A percentile compares a stretch with the other conserved stretches of the same genome.
phyloP scores from a whole-genome alignment of 2,113 vertebrate species.

The Taxidea taxus region DNA sequence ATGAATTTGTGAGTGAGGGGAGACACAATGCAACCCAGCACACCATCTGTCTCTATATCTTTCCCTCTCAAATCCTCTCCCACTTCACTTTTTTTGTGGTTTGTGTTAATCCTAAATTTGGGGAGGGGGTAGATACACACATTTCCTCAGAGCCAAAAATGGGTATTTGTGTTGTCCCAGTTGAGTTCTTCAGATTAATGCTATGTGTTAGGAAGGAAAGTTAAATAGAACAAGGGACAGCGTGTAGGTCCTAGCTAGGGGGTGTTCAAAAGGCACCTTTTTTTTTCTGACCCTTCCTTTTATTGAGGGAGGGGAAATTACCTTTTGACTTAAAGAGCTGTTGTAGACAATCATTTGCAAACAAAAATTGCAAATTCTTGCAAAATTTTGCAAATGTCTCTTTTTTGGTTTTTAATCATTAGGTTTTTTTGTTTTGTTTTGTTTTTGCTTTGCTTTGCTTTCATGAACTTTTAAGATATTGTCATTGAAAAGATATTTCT shows the following conservation, averaged over 20 bases:
- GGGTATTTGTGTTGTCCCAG: not conserved
- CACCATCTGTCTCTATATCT: not conserved
- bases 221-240: not conserved
- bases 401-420: not conserved
- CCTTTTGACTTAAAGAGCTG: not conserved
- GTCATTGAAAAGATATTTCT: not conserved
- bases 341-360: not conserved
- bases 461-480: conserved; percentile 6
- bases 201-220: not conserved
- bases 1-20: not conserved
- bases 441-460: not conserved
- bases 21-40: not conserved
- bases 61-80: not conserved
- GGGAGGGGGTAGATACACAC: not conserved
- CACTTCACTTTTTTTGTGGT: not conserved
- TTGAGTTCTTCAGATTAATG: not conserved
- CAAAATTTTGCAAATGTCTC: not conserved
- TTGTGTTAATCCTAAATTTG: conserved; percentile 33
- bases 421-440: not conserved
- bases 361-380: not conserved
- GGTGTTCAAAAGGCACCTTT: not conserved
- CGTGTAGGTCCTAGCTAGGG: not conserved
- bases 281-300: not conserved
- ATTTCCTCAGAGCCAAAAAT: not conserved
- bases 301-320: not conserved